A percentile compares a stretch with the other conserved stretches of the same genome.
Conservation (phyloP, 1,140 invertebrate genomes). For the Paracyclopina nana region DNA sequence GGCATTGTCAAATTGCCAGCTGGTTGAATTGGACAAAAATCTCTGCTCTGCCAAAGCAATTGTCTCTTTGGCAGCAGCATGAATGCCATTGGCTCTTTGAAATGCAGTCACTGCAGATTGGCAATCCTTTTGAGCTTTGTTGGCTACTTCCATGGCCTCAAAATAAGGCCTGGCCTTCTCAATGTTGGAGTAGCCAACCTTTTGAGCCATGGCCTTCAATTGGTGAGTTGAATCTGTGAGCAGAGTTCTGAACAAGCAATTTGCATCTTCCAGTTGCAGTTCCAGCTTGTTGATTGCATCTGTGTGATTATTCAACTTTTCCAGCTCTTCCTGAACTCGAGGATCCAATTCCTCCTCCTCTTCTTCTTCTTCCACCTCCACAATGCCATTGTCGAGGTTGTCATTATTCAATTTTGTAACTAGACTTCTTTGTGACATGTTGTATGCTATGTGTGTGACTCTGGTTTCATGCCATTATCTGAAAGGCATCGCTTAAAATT, state of each 20-base stretch:
- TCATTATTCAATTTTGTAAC: too few relatives aligned
- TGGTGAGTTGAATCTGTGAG: constrained; percentile 12
- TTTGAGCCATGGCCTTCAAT: constrained; percentile 6
- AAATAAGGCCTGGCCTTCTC: constrained; percentile 50
- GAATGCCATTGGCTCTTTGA: constrained; percentile 68
- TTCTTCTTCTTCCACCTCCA: too few relatives aligned
- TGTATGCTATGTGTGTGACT: too few relatives aligned
- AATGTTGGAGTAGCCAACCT: constrained; percentile 8
- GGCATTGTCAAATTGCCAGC: constrained; percentile 71
- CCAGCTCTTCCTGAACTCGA: constrained; percentile 22
- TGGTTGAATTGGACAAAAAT: constrained; percentile 49
- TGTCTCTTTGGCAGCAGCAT: constrained; percentile 86
- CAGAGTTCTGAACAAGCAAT: constrained; percentile 10
- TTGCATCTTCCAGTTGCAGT: constrained; percentile 21
- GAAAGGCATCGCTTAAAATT: too few relatives aligned
- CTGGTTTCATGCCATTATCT: too few relatives aligned
- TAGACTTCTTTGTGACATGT: too few relatives aligned
- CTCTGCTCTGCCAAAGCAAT: constrained; percentile 73
- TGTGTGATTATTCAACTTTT: constrained; percentile 22
- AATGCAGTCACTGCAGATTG: constrained; percentile 76
- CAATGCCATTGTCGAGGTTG: too few relatives aligned
- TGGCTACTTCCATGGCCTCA: constrained; percentile 46
- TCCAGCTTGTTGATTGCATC: constrained; percentile 22
- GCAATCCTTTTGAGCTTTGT: constrained; percentile 51
- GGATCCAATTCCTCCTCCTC: constrained; percentile 6